Conservation (phyloP, 2,797 vertebrate species). For the Jordanella pulchra region DNA sequence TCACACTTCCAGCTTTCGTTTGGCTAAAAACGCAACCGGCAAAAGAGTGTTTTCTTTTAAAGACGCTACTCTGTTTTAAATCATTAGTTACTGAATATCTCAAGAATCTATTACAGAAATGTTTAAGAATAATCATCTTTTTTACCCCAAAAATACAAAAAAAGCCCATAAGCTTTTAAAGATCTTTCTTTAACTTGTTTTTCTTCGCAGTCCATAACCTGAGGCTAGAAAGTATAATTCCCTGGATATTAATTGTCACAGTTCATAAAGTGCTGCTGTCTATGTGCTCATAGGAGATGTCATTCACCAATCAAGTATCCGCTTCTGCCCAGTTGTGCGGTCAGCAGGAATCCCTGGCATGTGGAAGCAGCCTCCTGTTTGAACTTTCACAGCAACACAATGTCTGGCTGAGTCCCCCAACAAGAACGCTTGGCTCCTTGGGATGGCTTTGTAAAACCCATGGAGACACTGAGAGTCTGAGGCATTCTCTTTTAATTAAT, state of each 20-base stretch:
- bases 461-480: slow-evolving; percentile 64
- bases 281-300: slow-evolving; percentile 60
- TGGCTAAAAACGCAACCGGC: too few species aligned
- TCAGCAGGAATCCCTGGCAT: slow-evolving; percentile 73
- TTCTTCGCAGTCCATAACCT: neutral
- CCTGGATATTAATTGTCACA: slow-evolving; percentile 44
- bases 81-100: too few species aligned
- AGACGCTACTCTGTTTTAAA: too few species aligned
- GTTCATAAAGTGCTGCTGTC: slow-evolving; percentile 53
- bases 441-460: slow-evolving; percentile 59
- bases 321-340: slow-evolving; percentile 66
- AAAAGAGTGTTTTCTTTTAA: too few species aligned
- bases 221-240: slow-evolving; percentile 21
- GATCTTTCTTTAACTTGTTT: too few species aligned
- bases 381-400: slow-evolving; percentile 60
- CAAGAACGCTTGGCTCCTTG: slow-evolving; percentile 41
- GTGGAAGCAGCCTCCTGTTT: slow-evolving; percentile 67
- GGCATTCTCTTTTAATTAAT: slow-evolving; percentile 74
- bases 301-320: slow-evolving; percentile 64
- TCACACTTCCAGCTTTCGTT: too few species aligned
- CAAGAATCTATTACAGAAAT: too few species aligned
- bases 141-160: too few species aligned
- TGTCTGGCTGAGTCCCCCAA: slow-evolving; percentile 41
- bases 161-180: too few species aligned
- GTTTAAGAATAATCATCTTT: too few species aligned